These are phyloP conservation scores for Thryonomys swinderianus DNA, from an alignment of 2,113 vertebrate genomes.

Conservation along the genomic window DNA sequence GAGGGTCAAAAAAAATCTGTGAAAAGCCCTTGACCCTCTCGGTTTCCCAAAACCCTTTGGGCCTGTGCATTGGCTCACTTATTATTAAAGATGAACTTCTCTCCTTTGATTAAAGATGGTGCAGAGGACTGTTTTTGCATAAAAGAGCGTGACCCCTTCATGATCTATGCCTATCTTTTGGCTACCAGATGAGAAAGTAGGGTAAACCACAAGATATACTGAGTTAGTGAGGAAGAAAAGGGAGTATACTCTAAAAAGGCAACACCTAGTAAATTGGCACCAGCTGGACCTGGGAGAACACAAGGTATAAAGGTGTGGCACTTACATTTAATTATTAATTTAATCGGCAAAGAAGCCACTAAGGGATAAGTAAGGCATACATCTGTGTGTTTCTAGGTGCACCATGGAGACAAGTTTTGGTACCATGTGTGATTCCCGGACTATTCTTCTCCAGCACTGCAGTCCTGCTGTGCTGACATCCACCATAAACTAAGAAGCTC, in stretches of 20 bases:
- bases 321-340: neutral
- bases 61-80: neutral
- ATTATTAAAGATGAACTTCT: neutral
- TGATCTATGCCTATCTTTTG: neutral
- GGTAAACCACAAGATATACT: neutral
- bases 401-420: neutral
- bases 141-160: neutral
- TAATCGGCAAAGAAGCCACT: neutral
- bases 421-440: neutral
- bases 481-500: neutral
- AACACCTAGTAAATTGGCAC: neutral
- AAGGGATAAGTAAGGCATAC: neutral
- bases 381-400: neutral
- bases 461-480: neutral
- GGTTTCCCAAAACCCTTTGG: neutral
- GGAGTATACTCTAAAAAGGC: neutral
- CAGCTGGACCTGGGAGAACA: neutral
- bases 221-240: neutral
- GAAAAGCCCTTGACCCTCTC: neutral
- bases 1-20: neutral
- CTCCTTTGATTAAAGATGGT: neutral
- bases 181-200: neutral
- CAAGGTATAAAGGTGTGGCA: neutral
- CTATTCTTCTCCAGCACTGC: neutral
- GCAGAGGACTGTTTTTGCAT: neutral